Base-by-base conservation (phyloP, 2,797 vertebrate species). In the Lagocephalus sceleratus region DNA sequence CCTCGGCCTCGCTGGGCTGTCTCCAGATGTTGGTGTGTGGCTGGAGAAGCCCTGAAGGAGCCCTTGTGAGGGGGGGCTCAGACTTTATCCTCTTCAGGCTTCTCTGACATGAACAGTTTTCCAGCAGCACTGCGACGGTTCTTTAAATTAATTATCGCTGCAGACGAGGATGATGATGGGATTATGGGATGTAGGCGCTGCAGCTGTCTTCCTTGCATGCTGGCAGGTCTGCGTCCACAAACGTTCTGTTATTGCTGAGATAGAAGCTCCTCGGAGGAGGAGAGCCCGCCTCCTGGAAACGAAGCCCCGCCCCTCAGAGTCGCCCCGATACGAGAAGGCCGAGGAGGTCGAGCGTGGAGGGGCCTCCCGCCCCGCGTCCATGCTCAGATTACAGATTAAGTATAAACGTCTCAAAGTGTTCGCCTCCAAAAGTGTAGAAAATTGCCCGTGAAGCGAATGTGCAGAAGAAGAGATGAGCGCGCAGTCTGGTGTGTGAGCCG, bases 211-310 rank as follows among this genome's bases (percentile, higher is more conserved):
- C 32, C 20, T 49, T 66, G 66, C 82, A 85, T 85, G 79, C 78
- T 69, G 51, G 61, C 68, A 78, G 32, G 32, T 35, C 32, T 35
- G 32, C 9, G 4, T 35, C 32, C 32, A 35, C 12, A 12, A 35
- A 14, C 14, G 0, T 14, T 14, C 81, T 65, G 66, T 90, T 92
- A 91, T 90, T 91, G 89, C 90, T 90, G 79, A 85, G 76, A 46
- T 78, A 66, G 75, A 71, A 73, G 64, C 61, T 68, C 59, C 63
- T 75, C 42, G 41, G 64, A 63, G 68, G 76, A 77, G 54, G 64
- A 44, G 52, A 54, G 58, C 64, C 63, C 52, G 9, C 35, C 61
- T 67, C 70, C 63, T 54, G 57, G 17, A 42, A 40, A 82, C 3
- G 39, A 60, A 78, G 56, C 75, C 57, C 71, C 48, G 49, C 61